Conservation (phyloP, 2,113 vertebrate genomes). For the Aptenodytes forsteri region DNA sequence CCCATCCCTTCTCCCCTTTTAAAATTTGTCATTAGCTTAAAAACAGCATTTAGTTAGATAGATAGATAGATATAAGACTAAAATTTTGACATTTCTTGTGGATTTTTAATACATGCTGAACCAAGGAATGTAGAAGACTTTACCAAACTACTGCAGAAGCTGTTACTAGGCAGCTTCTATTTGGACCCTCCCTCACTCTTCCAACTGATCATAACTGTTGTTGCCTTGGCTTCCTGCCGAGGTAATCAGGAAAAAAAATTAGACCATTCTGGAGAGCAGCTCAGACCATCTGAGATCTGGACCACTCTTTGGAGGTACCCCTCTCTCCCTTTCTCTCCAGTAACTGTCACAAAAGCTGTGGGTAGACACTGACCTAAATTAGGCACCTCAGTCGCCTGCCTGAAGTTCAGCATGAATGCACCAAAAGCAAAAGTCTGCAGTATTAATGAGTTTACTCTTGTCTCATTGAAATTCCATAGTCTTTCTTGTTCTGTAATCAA, state of each 20-base stretch:
- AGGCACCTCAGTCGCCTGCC: not conserved
- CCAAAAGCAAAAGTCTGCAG: not conserved
- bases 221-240: not conserved
- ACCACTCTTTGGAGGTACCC: not conserved
- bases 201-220: not conserved
- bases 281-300: not conserved
- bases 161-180: not conserved
- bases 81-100: not conserved
- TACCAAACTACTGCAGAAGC: not conserved
- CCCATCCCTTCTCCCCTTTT: not conserved
- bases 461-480: not conserved
- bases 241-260: not conserved
- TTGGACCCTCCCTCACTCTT: not conserved
- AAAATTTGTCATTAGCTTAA: not conserved
- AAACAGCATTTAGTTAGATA: not conserved
- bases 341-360: not conserved
- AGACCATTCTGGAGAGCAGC: not conserved
- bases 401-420: not conserved
- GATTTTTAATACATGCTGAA: not conserved
- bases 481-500: not conserved
- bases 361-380: not conserved
- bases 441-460: not conserved
- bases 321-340: not conserved
- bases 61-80: not conserved
- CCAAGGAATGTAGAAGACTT: not conserved